Evolutionary conservation across 2,797 vertebrate genomes (phyloP), one percentile per base, ranked within the genome.

Genomic region (Melanotaenia parkinsoni): DNA sequence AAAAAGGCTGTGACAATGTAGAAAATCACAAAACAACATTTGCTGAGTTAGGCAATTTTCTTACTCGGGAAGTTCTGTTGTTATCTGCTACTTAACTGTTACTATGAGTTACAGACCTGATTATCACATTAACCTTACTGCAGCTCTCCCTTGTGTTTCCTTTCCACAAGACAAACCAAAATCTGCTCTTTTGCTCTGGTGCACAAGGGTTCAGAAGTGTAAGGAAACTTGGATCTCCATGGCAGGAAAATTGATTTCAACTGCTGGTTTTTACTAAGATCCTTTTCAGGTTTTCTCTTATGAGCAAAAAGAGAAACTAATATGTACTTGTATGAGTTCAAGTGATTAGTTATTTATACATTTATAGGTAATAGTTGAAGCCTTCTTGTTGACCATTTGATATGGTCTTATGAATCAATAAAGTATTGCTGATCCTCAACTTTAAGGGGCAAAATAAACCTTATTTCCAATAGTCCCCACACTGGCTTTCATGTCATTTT

Each of bases 401-500:
- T 35, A 18, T 5, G 28, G 18, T 51, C 1, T 13, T 65, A 1
- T 65, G 28, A 40, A 59, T 45, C 8, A 63, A 10, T 58, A 32
- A 71, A 68, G 32, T 38, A 33, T 9, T 26, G 24, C 51, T 59
- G 14, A 72, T 30, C 3, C 37, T 5, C 16, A 12, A 54, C 16
- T 14, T 43, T 14, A 26, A 58, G 60, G 47, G 26, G 37, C 9
- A 57, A 50, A 65, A 53, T 11, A 22, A 14, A 16, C 22, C 28
- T 65, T 60, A 4, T 10, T 56, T 16, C 45, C 3, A n/a, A 13
- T 0, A 63, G 64, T 43, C 60, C 72, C 65, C 45, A 72, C 63
- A 70, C 47, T 33, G 38, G 9, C 24, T 65, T 67, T 64, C 24
- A 69, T 57, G 60, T 45, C 24, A 12, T 10, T 13, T 67, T 24